phyloP scores from a whole-genome alignment of 2,797 vertebrate species.

The Sebastes diaconus region DNA sequence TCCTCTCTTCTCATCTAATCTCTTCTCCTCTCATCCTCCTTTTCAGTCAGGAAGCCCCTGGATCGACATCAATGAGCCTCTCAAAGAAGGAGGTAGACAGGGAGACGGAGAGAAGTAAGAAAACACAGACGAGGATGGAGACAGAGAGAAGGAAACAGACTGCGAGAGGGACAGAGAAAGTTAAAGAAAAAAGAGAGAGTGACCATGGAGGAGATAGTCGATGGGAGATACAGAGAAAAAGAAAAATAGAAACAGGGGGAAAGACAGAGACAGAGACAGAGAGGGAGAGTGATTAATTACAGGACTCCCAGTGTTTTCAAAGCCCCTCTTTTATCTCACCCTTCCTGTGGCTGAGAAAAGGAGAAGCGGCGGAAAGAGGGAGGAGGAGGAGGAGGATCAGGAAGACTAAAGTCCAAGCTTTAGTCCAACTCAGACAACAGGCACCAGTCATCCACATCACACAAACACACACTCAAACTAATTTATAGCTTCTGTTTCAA shows the following conservation, averaged over 20 bases:
- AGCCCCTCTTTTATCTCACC: constrained; percentile 76
- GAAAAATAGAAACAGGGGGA: background rate
- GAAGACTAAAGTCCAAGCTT: constrained; percentile 68
- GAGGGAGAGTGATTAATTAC: constrained; percentile 72
- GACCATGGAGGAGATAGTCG: constrained; percentile 8
- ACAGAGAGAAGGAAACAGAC: background rate
- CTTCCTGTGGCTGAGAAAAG: constrained; percentile 74
- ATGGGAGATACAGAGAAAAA: background rate
- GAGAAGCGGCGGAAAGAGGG: constrained; percentile 53
- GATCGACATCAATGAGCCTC: constrained; percentile 65
- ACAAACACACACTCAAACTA: constrained; percentile 39
- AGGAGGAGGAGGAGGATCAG: constrained; percentile 46
- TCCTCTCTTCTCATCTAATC: constrained; percentile 63
- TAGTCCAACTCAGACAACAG: constrained; percentile 63
- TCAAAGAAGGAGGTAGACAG: constrained; percentile 1
- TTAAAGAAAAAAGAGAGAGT: background rate
- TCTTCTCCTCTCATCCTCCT: constrained; percentile 52
- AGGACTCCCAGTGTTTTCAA: constrained; percentile 76
- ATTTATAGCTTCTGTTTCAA: constrained; percentile 57
- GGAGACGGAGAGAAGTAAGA: background rate
- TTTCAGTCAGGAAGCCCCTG: constrained; percentile 68
- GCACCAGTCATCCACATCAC: constrained; percentile 57
- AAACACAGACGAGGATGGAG: background rate
- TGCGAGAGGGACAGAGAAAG: background rate
- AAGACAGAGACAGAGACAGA: background rate